Base-by-base conservation (phyloP, 2,888 invertebrate species). In the Horisme vitalbata region DNA sequence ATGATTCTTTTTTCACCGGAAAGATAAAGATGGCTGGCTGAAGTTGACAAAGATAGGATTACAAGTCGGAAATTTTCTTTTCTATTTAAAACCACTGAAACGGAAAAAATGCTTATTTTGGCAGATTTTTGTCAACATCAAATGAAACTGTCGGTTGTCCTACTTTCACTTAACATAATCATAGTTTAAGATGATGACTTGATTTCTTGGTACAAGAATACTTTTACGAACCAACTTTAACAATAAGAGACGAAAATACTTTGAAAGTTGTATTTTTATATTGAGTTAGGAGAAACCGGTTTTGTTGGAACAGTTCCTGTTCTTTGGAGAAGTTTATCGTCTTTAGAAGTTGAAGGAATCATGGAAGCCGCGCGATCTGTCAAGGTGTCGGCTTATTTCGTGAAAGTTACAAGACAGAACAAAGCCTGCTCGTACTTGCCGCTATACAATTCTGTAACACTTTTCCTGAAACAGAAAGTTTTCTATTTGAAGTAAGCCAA, bases 371-470 rank as follows among this genome's bases (percentile, higher is more conserved):
- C 14, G 28, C 27, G 11, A 45, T 38, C 45, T 45, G 45, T 33
- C 38, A 5, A 32, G 38, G 14, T 45, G 45, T 34, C 21, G 32
- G 27, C 26, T 37, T 21, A 30, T 37, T 30, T 37, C 30, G 30
- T 6, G 4, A 37, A n/a, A 36, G 27, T 36, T 11, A 33, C 21
- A 10, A 31, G 10, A 11, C n/a, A 2, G 12, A n/a, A n/a, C n/a
- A n/a, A n/a, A n/a, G n/a, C n/a, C n/a, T n/a, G n/a, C n/a, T n/a
- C n/a, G n/a, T n/a, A n/a, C n/a, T n/a, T n/a, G n/a, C n/a, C n/a
- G n/a, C n/a, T n/a, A n/a, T n/a, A n/a, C n/a, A n/a, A n/a, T n/a
- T n/a, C n/a, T n/a, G n/a, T n/a, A n/a, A n/a, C n/a, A n/a, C n/a
- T n/a, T n/a, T n/a, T n/a, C n/a, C n/a, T n/a, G n/a, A n/a, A n/a